Conservation (phyloP, 2,888 invertebrate genomes). For the Rosalia funebris region DNA sequence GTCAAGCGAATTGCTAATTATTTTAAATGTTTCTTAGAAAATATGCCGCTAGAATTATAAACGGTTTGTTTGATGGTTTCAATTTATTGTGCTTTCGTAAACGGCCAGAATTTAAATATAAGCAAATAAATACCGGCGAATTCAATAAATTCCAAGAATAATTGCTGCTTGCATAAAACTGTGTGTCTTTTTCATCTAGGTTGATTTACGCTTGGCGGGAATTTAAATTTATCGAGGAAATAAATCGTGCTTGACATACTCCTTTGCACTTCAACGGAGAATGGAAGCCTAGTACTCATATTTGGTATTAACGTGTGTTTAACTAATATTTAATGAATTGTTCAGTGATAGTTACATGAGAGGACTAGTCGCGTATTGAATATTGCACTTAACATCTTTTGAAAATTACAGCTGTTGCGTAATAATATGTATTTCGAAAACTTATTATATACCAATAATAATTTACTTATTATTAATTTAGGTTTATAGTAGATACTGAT, state of each 20-base stretch:
- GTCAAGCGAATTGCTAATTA: constrained; percentile 34
- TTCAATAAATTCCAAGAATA: constrained; percentile 10
- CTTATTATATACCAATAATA: no score
- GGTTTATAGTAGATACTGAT: no score
- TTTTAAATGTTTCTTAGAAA: constrained; percentile 23
- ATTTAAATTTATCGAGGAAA: background rate
- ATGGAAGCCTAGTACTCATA: no score
- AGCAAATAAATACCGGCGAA: constrained; percentile 4
- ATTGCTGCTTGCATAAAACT: constrained; percentile 1
- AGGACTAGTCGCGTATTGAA: no score
- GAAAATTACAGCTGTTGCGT: no score
- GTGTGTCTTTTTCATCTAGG: background rate
- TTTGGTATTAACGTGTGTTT: no score
- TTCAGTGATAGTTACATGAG: no score
- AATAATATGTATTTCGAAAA: no score
- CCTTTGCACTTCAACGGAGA: constrained; percentile 37
- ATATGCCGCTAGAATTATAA: constrained; percentile 28
- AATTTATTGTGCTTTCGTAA: constrained; percentile 27
- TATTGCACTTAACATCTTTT: no score
- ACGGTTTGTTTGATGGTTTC: constrained; percentile 25
- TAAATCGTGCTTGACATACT: background rate
- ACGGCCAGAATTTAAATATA: constrained; percentile 1
- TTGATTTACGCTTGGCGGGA: background rate
- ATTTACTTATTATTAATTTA: no score
- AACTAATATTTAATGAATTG: no score